Percentiles rank a stretch among this genome's conserved stretches.
Evolutionary conservation across 2,888 invertebrate species (phyloP).

Genomic region (Proisotoma minuta): DNA sequence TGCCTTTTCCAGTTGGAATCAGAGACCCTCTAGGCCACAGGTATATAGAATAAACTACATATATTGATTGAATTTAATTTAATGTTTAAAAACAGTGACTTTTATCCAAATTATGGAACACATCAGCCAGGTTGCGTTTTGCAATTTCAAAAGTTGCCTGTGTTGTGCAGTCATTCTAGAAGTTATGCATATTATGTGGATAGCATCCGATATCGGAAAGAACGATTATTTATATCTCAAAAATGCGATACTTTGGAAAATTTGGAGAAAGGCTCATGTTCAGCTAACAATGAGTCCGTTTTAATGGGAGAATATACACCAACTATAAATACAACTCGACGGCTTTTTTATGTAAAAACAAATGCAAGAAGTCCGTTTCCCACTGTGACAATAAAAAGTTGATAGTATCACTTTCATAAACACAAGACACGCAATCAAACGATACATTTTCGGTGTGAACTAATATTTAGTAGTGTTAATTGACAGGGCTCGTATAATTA

Average conservation of each 20-base stretch:
- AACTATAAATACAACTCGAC: conserved; percentile 12
- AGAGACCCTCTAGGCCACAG: conserved; percentile 28
- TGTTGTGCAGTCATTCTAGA: conserved; percentile 27
- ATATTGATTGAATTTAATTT: not conserved
- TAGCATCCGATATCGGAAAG: conserved; percentile 18
- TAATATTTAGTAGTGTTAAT: too few relatives aligned
- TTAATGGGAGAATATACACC: conserved; percentile 31
- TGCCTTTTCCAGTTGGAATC: conserved; percentile 28
- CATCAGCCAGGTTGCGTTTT: conserved; percentile 31
- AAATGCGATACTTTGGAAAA: conserved; percentile 15
- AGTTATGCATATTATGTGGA: conserved; percentile 31
- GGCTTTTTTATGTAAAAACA: conserved; percentile 26
- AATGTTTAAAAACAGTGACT: conserved; percentile 13
- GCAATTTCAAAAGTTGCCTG: conserved; percentile 21
- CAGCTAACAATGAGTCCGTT: conserved; percentile 1
- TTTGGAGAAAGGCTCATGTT: conserved; percentile 17
- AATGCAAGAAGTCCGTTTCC: conserved; percentile 21
- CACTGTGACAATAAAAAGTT: not conserved
- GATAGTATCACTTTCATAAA: too few relatives aligned
- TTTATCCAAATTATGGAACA: conserved; percentile 32
- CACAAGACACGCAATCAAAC: too few relatives aligned
- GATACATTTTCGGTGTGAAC: too few relatives aligned
- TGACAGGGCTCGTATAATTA: too few relatives aligned
- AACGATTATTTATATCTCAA: conserved; percentile 7
- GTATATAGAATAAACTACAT: not conserved